phyloP scores from a whole-genome alignment of 2,888 invertebrate species.

The Polydrusus tereticollis region DNA sequence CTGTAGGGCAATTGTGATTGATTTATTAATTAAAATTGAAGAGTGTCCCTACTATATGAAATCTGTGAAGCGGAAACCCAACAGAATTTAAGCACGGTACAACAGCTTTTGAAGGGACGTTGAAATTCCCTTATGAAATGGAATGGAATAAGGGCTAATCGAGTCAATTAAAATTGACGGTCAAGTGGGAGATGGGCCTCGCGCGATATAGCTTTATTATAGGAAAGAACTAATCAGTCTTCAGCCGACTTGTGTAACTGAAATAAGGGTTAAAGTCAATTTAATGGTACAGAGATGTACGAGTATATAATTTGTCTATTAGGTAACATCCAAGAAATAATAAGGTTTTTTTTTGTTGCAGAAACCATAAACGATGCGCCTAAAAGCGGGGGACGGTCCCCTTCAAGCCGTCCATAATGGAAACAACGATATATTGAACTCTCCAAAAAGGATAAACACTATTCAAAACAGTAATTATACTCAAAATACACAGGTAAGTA shows the following conservation, averaged over 20 bases:
- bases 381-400: constrained; percentile 66
- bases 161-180: neutral
- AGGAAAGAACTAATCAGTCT: neutral
- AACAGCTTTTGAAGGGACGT: neutral
- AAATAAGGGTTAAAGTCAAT: neutral
- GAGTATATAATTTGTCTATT: neutral
- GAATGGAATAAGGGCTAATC: neutral
- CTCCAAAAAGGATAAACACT: constrained; percentile 66
- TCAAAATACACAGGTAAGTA: constrained; percentile 30
- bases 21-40: constrained; percentile 9
- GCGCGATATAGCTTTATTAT: neutral
- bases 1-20: neutral
- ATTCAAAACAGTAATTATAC: constrained; percentile 63
- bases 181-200: neutral
- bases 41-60: neutral
- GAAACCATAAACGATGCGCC: constrained; percentile 63
- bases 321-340: neutral
- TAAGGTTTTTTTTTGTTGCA: constrained; percentile 57
- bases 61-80: neutral
- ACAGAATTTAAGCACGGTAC: neutral
- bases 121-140: neutral
- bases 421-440: constrained; percentile 62
- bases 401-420: constrained; percentile 65
- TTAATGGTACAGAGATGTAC: neutral
- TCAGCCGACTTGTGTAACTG: neutral